These are phyloP conservation scores for Lates calcarifer DNA, from an alignment of 2,113 vertebrate species.

Conservation along the genomic window DNA sequence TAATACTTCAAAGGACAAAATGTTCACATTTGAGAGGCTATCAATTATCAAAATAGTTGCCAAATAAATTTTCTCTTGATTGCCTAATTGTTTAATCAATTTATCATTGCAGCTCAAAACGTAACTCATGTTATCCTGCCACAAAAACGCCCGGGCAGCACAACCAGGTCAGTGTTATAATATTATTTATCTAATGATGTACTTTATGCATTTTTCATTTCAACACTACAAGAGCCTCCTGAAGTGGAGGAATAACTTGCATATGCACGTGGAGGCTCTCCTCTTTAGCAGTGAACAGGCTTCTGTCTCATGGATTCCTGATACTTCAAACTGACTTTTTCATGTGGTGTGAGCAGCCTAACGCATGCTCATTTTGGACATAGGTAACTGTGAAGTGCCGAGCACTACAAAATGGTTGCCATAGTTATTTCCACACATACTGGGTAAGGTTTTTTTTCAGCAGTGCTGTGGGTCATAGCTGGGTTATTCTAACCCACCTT, in stretches of 20 bases:
- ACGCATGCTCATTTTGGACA: background rate
- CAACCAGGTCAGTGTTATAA: background rate
- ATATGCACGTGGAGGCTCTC: background rate
- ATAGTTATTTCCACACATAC: background rate
- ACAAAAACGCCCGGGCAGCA: background rate
- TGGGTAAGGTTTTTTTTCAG: background rate
- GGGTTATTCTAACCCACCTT: slow-evolving; percentile 10
- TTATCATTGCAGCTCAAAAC: background rate
- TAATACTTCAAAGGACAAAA: too few relatives aligned
- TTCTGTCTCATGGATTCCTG: slow-evolving; percentile 16
- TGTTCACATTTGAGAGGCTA: background rate
- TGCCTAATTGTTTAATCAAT: background rate
- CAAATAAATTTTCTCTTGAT: background rate
- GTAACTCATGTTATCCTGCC: background rate
- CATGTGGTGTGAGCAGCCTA: slow-evolving; percentile 1
- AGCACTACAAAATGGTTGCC: slow-evolving; percentile 8
- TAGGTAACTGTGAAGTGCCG: slow-evolving; percentile 1
- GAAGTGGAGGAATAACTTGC: background rate
- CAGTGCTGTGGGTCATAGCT: background rate
- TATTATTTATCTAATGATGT: background rate
- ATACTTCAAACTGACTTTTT: slow-evolving; percentile 34
- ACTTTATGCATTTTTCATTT: slow-evolving; percentile 19
- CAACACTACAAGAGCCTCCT: background rate
- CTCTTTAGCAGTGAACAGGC: background rate
- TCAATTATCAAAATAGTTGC: background rate